These are phyloP conservation scores for Antitype chi DNA, from an alignment of 2,888 invertebrate genomes.

Conservation along the genomic window DNA sequence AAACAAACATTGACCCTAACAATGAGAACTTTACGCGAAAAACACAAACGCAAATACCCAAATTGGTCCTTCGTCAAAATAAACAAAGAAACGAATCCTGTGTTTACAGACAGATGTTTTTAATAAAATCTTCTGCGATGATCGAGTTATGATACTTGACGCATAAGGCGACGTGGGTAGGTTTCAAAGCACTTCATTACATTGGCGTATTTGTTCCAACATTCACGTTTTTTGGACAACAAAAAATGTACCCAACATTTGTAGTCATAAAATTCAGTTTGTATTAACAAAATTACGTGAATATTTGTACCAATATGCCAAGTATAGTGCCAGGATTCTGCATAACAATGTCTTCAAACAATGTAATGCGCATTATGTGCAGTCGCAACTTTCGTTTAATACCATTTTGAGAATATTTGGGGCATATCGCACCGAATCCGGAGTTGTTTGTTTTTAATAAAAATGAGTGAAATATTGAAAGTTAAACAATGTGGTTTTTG, in stretches of 20 bases:
- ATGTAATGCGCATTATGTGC: not conserved
- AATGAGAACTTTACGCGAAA: not conserved
- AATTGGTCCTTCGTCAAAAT: slow-evolving; percentile 11
- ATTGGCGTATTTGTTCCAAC: not conserved
- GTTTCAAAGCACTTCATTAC: not conserved
- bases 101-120: slow-evolving; percentile 38
- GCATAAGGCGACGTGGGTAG: slow-evolving; percentile 36
- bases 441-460: slow-evolving; percentile 22
- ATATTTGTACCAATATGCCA: not conserved
- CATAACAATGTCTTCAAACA: slow-evolving; percentile 9
- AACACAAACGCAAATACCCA: no score
- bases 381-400: slow-evolving; percentile 45
- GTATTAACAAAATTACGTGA: not conserved
- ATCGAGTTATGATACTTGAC: slow-evolving; percentile 35
- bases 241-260: not conserved
- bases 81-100: slow-evolving; percentile 13
- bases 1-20: not conserved
- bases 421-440: slow-evolving; percentile 28
- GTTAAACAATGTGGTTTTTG: not conserved
- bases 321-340: not conserved
- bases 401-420: slow-evolving; percentile 58
- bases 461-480: slow-evolving; percentile 17
- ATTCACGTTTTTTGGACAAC: not conserved
- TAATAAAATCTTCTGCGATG: slow-evolving; percentile 29
- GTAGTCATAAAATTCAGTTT: not conserved